Evolutionary conservation across 2,113 vertebrate genomes (phyloP), one percentile per base, ranked within the genome.

Genomic region (Stigmatopora nigra): DNA sequence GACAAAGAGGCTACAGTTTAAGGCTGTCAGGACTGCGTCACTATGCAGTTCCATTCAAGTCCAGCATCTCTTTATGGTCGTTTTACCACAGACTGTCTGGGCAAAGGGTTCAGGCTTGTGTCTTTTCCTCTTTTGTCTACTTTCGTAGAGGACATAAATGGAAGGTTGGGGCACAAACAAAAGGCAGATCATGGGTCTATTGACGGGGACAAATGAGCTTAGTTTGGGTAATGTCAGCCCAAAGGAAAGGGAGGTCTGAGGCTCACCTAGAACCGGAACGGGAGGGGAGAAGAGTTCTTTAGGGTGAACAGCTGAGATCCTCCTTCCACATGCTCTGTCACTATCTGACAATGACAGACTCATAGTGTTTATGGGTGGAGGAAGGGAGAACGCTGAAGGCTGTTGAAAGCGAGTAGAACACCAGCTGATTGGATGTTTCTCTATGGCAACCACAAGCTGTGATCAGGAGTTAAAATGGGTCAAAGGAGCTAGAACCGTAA

Each of bases 151-250:
- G 61, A 84, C 71, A 73, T 88, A 86, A 88, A 88, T 88, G 71
- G 79, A 77, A 86, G 78, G 78, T 87, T 81, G 83, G 80, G 81
- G 68, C 64, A 67, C 36, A 65, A 86, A 91, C 89, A 91, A 91
- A 90, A 83, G 84, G 80, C 82, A 88, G 87, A 89, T 88, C 86
- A 77, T 76, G 89, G 86, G 77, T 88, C 83, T 87, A 81, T 88
- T 87, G 72, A 74, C 78, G 79, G 77, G 84, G 84, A 86, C 87
- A 90, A 87, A 88, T 86, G 75, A 86, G 88, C 86, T 90, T 86
- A 89, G 86, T 84, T 80, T 75, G 85, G 79, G 86, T 83, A 81
- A 85, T 77, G 79, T 76, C 78, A 80, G 75, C 79, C 79, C 82
- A 85, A 82, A 86, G 76, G 77, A 82, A 81, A 81, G 80, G 78